A percentile compares a stretch with the other conserved stretches of the same genome.
These are phyloP conservation scores for Piprites chloris DNA, from an alignment of 2,113 vertebrate genomes.

Conservation along the genomic window DNA sequence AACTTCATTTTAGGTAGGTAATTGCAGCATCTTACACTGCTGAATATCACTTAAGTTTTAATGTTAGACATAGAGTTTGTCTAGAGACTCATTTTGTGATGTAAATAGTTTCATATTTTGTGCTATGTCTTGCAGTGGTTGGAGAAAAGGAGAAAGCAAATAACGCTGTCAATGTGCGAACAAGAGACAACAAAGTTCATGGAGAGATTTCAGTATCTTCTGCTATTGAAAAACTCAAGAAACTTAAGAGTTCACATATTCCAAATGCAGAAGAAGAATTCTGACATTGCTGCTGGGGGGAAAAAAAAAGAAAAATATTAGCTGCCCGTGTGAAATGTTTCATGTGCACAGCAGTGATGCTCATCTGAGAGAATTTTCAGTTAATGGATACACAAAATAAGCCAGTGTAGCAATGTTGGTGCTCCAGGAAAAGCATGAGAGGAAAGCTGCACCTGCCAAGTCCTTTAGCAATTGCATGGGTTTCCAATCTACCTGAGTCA, in stretches of 20 bases:
- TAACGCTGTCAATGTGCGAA: constrained; percentile 85
- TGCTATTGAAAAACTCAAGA: constrained; percentile 81
- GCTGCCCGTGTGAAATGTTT: not conserved
- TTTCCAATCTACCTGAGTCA: rapidly evolving
- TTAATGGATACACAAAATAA: not conserved
- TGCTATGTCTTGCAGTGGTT: constrained; percentile 80
- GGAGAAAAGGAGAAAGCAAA: constrained; percentile 91
- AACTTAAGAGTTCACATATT: constrained; percentile 77
- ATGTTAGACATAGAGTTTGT: not conserved
- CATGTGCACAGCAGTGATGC: not conserved
- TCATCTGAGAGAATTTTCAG: not conserved
- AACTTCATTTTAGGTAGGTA: constrained; percentile 98
- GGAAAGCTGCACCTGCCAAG: not conserved
- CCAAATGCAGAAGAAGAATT: constrained; percentile 88
- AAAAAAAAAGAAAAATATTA: not conserved
- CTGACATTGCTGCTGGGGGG: constrained; percentile 57
- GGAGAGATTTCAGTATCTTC: constrained; percentile 81
- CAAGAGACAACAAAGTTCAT: constrained; percentile 92
- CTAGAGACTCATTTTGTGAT: not conserved
- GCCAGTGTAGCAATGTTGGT: not conserved
- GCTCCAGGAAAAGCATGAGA: not conserved
- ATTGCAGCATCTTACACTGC: not conserved
- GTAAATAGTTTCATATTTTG: not conserved
- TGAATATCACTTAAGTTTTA: not conserved
- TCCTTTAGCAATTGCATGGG: not conserved